A percentile compares a stretch with the other conserved stretches of the same genome.
These are phyloP conservation scores for Sycophaga agraensis DNA, from an alignment of 1,140 invertebrate genomes.

Conservation along the genomic window DNA sequence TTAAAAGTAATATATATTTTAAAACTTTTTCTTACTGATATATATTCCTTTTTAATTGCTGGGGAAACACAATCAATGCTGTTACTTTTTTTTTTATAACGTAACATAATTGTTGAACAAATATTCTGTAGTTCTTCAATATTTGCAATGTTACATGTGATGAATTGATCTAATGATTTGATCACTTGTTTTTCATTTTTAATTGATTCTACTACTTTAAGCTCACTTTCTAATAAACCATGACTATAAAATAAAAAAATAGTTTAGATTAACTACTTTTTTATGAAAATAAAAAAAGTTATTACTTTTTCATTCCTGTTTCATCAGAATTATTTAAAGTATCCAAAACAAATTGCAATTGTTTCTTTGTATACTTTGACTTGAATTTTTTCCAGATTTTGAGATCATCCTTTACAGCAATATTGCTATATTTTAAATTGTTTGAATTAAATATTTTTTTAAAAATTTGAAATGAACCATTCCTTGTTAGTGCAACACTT, in stretches of 20 bases:
- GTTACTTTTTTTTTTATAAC: not conserved
- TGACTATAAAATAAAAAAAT: not conserved
- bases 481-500: no score
- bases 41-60: not conserved
- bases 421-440: no score
- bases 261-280: not conserved
- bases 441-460: no score
- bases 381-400: not conserved
- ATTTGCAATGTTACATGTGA: not conserved
- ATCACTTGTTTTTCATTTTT: not conserved
- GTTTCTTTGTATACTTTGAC: constrained; percentile 7
- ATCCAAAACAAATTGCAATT: not conserved
- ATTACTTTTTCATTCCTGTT: constrained; percentile 5
- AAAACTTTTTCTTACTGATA: not conserved
- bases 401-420: no score
- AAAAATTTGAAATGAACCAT: no score
- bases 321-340: not conserved
- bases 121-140: not conserved
- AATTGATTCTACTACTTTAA: not conserved
- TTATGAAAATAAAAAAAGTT: no score
- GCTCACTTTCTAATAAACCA: not conserved
- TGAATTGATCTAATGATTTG: not conserved
- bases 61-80: not conserved
- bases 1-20: not conserved
- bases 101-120: not conserved